phyloP scores from a whole-genome alignment of 2,797 vertebrate genomes.

The Cirrhinus molitorella region DNA sequence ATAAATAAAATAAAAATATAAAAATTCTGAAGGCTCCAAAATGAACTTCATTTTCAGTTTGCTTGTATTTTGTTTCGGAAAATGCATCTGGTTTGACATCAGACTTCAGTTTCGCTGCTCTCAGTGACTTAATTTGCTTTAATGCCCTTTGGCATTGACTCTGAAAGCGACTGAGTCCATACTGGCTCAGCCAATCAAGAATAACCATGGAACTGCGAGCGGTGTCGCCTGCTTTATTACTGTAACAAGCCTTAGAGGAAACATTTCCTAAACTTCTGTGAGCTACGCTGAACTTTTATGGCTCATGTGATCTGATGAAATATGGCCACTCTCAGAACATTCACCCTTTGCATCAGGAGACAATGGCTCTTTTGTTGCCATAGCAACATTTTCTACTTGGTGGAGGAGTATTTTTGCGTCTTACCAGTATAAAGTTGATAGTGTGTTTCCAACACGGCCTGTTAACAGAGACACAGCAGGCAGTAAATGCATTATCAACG shows the following conservation, averaged over 20 bases:
- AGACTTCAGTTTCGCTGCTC: neutral
- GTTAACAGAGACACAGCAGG: neutral
- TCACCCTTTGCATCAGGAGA: constrained; percentile 57
- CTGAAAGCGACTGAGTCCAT: neutral
- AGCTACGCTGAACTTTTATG: constrained; percentile 48
- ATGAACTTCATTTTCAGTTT: neutral
- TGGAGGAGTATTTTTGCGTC: constrained; percentile 43
- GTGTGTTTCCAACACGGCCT: neutral
- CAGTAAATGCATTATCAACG: neutral
- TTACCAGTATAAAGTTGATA: constrained; percentile 17
- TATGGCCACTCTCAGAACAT: constrained; percentile 44
- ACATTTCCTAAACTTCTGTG: constrained; percentile 34
- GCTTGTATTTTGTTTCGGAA: neutral
- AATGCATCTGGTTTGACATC: neutral
- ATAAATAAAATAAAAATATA: neutral
- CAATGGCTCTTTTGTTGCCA: constrained; percentile 70
- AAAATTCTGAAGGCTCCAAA: neutral
- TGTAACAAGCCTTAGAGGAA: constrained; percentile 39
- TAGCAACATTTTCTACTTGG: constrained; percentile 68
- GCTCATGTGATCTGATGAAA: constrained; percentile 32
- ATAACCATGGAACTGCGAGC: neutral
- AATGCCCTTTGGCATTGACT: neutral
- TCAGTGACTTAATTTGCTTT: neutral
- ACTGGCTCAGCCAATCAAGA: constrained; percentile 2
- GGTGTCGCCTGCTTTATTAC: neutral